Percentiles rank a stretch among this genome's conserved stretches.
Evolutionary conservation across 2,888 invertebrate species (phyloP).

Genomic region (Caenorhabditis parvicauda): DNA sequence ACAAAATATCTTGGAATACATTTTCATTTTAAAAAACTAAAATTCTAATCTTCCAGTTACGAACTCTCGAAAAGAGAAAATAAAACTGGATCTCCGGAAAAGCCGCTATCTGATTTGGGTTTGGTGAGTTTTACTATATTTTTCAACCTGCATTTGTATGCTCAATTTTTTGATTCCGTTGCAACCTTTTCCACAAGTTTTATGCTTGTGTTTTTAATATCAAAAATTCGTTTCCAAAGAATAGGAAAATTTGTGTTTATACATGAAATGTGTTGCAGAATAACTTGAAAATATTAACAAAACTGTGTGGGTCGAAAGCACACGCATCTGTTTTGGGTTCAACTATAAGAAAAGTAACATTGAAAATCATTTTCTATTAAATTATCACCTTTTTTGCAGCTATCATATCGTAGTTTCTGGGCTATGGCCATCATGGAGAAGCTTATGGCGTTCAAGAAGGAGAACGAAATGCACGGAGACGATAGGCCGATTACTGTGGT

Average conservation of each 20-base stretch:
- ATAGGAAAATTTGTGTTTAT: background rate
- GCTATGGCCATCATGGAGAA: constrained; percentile 70
- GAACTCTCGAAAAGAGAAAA: constrained; percentile 67
- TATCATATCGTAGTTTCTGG: constrained; percentile 68
- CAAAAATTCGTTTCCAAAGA: background rate
- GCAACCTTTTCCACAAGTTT: background rate
- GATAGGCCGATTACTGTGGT: constrained; percentile 67
- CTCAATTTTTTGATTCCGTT: background rate
- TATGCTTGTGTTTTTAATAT: background rate
- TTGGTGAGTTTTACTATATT: constrained; percentile 56
- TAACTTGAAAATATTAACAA: no score
- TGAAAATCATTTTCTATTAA: background rate
- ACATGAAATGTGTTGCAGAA: background rate
- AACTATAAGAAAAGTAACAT: background rate
- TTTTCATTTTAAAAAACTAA: no score
- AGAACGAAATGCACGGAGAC: constrained; percentile 10
- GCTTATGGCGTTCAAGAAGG: constrained; percentile 41
- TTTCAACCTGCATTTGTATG: background rate
- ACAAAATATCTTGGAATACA: no score
- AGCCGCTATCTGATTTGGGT: constrained; percentile 68
- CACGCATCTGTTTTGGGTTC: background rate
- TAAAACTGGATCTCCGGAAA: constrained; percentile 68
- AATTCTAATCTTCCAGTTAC: constrained; percentile 49
- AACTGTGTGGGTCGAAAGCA: no score
- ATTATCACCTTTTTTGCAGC: constrained; percentile 36